A percentile compares a stretch with the other conserved stretches of the same genome.
Conservation (phyloP, 2,113 vertebrate genomes). For the Plecturocebus donacophilus region DNA sequence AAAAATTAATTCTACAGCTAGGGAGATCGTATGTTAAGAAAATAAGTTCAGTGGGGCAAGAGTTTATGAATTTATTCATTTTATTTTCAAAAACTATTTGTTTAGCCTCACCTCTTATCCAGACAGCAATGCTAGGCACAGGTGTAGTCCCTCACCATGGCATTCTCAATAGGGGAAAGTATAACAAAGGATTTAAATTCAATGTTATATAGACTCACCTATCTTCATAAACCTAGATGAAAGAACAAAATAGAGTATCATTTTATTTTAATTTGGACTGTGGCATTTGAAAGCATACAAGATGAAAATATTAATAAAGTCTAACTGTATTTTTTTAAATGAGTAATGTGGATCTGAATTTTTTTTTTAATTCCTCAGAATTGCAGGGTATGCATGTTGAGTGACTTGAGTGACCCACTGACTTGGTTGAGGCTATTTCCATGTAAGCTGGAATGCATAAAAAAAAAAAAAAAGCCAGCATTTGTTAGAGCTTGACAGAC, state of each 20-base stretch:
- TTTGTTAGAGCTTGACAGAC: not conserved
- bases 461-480: not conserved
- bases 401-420: too few species aligned
- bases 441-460: not conserved
- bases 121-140: not conserved
- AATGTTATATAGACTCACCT: not conserved
- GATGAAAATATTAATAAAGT: not conserved
- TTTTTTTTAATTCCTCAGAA: not conserved
- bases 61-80: not conserved
- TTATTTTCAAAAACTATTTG: not conserved
- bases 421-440: fast-evolving
- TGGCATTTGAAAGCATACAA: not conserved
- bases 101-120: not conserved
- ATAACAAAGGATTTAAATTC: not conserved
- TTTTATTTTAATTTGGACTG: not conserved
- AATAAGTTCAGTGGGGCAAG: not conserved
- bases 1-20: not conserved
- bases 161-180: not conserved
- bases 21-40: not conserved
- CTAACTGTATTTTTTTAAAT: not conserved
- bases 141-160: not conserved
- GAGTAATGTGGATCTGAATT: not conserved
- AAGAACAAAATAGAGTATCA: not conserved
- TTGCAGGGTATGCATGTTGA: not conserved
- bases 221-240: not conserved